Evolutionary conservation across 2,888 invertebrate genomes (phyloP).

Genomic region (Tipula lateralis): DNA sequence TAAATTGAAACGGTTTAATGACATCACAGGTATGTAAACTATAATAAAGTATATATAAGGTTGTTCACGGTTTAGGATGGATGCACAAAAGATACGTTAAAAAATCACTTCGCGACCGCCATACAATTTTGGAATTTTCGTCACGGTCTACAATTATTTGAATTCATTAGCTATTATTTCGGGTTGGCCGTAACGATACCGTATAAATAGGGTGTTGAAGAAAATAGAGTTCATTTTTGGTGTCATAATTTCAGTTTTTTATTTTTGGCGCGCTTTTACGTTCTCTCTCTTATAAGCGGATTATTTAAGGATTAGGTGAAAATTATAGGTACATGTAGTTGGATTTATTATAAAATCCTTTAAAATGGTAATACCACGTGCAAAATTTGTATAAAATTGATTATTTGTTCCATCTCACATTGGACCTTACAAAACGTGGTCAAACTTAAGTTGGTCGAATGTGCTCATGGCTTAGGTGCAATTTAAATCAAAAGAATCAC

Average conservation of each 20-base stretch:
- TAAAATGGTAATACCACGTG: neutral
- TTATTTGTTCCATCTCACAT: no score
- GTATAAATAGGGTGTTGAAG: neutral
- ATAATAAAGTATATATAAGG: neutral
- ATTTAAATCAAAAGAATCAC: no score
- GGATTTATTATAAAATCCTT: neutral
- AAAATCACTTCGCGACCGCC: neutral
- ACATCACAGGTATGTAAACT: constrained; percentile 38
- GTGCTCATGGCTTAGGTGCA: no score
- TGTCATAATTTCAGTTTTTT: neutral
- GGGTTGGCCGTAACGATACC: neutral
- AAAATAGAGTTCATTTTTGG: no score
- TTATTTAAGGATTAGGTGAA: neutral
- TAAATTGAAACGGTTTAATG: constrained; percentile 49
- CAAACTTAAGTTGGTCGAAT: no score
- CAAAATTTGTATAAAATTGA: no score
- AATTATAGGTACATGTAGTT: neutral
- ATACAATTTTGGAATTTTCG: neutral
- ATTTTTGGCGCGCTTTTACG: neutral
- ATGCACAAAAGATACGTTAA: neutral
- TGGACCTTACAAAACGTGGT: no score
- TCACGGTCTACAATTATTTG: neutral
- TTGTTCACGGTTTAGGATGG: neutral
- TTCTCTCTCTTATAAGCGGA: neutral
- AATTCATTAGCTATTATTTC: neutral